A percentile compares a stretch with the other conserved stretches of the same genome.
phyloP scores from a whole-genome alignment of 2,888 invertebrate species.

The Crossocerus cetratus region DNA sequence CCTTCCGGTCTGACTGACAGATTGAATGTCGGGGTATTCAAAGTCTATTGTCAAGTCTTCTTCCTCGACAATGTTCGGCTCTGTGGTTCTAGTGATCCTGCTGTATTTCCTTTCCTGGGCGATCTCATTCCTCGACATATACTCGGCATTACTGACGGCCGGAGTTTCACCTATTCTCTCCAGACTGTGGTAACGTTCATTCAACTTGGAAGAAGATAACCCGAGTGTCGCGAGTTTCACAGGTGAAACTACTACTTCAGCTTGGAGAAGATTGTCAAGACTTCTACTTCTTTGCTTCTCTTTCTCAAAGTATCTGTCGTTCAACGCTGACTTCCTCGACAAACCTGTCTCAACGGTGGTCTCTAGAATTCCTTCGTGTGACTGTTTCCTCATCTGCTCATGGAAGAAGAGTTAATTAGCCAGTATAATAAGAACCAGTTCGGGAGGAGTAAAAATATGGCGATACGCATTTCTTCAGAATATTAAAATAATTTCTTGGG shows the following conservation, averaged over 20 bases:
- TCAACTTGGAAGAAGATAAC: constrained; percentile 90
- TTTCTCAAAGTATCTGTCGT: constrained; percentile 91
- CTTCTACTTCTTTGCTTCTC: constrained; percentile 90
- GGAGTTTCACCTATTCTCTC: constrained; percentile 79
- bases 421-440: constrained; percentile 1
- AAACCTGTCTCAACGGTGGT: constrained; percentile 77
- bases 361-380: constrained; percentile 82
- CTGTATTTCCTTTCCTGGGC: constrained; percentile 77
- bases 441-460: neutral
- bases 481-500: too few species aligned
- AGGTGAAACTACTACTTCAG: constrained; percentile 80
- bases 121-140: constrained; percentile 75
- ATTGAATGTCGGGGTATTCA: constrained; percentile 82
- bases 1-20: constrained; percentile 75
- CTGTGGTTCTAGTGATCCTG: constrained; percentile 74
- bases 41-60: constrained; percentile 79
- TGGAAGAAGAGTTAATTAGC: constrained; percentile 2
- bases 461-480: too few species aligned
- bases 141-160: constrained; percentile 73
- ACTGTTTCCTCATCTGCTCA: constrained; percentile 81
- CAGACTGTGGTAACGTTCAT: constrained; percentile 92
- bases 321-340: constrained; percentile 89
- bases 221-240: constrained; percentile 84
- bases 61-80: constrained; percentile 74
- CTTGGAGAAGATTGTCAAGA: constrained; percentile 87